Evolutionary conservation across 1,140 invertebrate species (phyloP), one percentile per base, ranked within the genome.

Genomic region (Pseudomyrmex dendroicus): DNA sequence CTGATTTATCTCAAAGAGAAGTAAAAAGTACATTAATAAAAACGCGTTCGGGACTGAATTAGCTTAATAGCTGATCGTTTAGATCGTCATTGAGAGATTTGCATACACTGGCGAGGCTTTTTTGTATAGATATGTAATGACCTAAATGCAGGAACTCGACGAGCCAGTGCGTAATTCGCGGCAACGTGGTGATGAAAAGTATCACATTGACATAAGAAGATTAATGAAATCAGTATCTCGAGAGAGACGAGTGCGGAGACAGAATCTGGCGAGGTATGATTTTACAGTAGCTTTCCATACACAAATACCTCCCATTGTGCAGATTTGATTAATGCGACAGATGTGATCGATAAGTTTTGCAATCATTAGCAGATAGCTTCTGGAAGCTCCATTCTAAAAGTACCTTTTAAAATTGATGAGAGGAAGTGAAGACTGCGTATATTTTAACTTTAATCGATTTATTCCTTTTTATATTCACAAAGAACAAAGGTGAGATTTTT

Each of bases 261-360:
- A 12, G 22, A 15, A 22, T 35, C 35, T 12, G 46, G 25, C 17
- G 48, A 20, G 52, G 35, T 70, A 78, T 78, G 76, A 80, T 80
- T 72, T 80, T 80, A 80, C 22, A 44, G 66, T 44, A 48, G 44
- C 66, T 72, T 35, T 80, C 44, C 22, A 48, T 48, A 59, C 22
- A 50, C 66, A 54, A 77, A 56, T 46, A 22, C 35, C 3, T 0
- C 35, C 10, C 22, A 70, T 72, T 80, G 66, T 80, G 22, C 66
- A 15, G 44, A 35, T n/a, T 80, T 80, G 76, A 80, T 80, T 80
- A 80, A 80, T 80, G 76, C 76, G 76, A 80, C 76, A 72, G 44
- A 80, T 70, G 59, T 80, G 66, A 80, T 80, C 66, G 76, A 80
- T 80, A 80, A 80, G 54, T 70, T 48, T 70, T 20, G 66, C 76